Percentiles rank a stretch among this genome's conserved stretches.
phyloP scores from a whole-genome alignment of 2,113 vertebrate species.

The Corvus moneduloides region DNA sequence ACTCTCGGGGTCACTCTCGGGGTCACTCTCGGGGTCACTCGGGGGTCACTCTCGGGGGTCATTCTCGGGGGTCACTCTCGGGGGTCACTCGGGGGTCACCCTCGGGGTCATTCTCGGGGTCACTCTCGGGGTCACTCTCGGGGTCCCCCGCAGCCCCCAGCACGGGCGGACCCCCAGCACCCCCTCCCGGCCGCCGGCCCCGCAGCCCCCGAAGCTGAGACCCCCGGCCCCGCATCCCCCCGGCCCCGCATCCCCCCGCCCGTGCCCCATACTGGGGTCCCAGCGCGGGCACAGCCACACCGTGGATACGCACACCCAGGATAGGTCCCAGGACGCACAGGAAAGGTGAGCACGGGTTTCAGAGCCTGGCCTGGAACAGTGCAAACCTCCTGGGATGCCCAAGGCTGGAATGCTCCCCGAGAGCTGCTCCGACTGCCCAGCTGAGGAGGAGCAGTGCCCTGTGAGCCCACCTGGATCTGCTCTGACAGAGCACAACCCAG shows the following conservation, averaged over 20 bases:
- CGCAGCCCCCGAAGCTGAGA: background rate
- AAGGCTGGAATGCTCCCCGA: background rate
- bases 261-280: rapidly evolving
- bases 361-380: rapidly evolving
- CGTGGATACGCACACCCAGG: rapidly evolving
- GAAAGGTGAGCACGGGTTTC: background rate
- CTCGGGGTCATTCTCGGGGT: no score
- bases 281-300: rapidly evolving
- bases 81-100: no score
- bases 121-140: no score
- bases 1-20: no score
- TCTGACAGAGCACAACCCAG: rapidly evolving
- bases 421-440: background rate
- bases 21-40: background rate
- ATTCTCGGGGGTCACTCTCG: no score
- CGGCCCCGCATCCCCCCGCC: rapidly evolving
- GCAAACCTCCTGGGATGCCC: background rate
- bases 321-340: background rate
- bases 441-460: background rate
- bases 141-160: background rate
- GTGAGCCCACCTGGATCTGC: background rate
- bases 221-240: background rate
- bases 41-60: background rate
- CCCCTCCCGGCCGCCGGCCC: background rate
- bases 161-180: background rate